Percentiles rank a stretch among this genome's conserved stretches.
Conservation (phyloP, 2,113 vertebrate genomes). For the Arenaria interpres region DNA sequence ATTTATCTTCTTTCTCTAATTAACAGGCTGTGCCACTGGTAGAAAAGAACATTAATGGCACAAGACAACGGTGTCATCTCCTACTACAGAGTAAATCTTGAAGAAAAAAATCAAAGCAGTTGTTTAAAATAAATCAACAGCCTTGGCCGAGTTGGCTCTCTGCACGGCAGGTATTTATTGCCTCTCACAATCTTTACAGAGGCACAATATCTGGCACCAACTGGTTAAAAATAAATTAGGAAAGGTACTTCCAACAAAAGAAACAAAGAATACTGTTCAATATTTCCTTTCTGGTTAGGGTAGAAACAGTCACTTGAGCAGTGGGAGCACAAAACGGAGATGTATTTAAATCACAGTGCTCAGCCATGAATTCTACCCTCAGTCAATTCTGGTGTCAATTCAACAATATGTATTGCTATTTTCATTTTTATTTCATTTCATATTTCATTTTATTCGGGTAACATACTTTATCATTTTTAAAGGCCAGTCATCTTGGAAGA, state of each 20-base stretch:
- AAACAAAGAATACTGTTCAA: not conserved
- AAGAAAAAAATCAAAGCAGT: slow-evolving; percentile 3
- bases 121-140: slow-evolving; percentile 25
- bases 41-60: slow-evolving; percentile 28
- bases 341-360: not conserved
- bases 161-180: not conserved
- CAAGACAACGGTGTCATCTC: slow-evolving; percentile 33
- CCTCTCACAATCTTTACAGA: not conserved
- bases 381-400: not conserved
- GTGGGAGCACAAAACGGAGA: not conserved
- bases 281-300: not conserved
- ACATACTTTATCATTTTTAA: not conserved
- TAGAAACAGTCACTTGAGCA: not conserved
- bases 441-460: not conserved
- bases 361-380: not conserved
- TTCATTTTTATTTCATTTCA: slow-evolving; percentile 3
- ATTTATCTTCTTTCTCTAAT: slow-evolving; percentile 24
- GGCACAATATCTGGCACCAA: not conserved
- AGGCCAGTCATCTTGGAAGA: not conserved
- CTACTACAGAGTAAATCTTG: not conserved
- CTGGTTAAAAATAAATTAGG: slow-evolving; percentile 9
- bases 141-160: not conserved
- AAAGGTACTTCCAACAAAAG: not conserved
- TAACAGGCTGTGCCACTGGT: not conserved
- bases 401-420: not conserved